phyloP scores from a whole-genome alignment of 2,888 invertebrate genomes.

The Drosophila barbarae region DNA sequence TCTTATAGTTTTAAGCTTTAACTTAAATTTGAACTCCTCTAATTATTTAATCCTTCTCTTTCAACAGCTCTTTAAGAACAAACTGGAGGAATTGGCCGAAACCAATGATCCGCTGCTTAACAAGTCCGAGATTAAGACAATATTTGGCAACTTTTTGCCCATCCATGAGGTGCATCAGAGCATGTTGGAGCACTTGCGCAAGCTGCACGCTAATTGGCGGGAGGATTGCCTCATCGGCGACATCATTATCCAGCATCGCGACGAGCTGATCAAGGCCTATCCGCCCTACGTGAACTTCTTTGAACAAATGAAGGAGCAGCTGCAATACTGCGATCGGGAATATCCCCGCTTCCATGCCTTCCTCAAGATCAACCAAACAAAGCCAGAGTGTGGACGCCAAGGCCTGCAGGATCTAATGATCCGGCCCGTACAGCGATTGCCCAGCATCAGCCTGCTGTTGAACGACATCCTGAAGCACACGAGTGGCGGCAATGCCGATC shows the following conservation, averaged over 20 bases:
- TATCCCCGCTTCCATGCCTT: constrained; percentile 99
- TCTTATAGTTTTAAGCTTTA: too few relatives aligned
- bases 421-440: constrained; percentile 97
- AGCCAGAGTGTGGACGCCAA: constrained; percentile 97
- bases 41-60: not conserved
- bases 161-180: constrained; percentile 95
- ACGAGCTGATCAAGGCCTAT: constrained; percentile 94
- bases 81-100: constrained; percentile 92
- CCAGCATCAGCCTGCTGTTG: constrained; percentile 95
- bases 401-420: constrained; percentile 97
- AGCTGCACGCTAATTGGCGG: constrained; percentile 85
- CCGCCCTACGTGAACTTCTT: constrained; percentile 99
- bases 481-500: constrained; percentile 91
- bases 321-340: constrained; percentile 92
- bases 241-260: constrained; percentile 92
- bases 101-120: constrained; percentile 88
- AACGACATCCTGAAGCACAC: constrained; percentile 97
- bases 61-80: constrained; percentile 92
- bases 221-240: constrained; percentile 93
- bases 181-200: constrained; percentile 82
- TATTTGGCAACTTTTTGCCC: constrained; percentile 96
- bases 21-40: not conserved
- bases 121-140: constrained; percentile 94
- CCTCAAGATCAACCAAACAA: constrained; percentile 95
- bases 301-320: constrained; percentile 96